Evolutionary conservation across 1,140 invertebrate species (phyloP), one percentile per base, ranked within the genome.

Genomic region (Macrotrachela quadricornifera): DNA sequence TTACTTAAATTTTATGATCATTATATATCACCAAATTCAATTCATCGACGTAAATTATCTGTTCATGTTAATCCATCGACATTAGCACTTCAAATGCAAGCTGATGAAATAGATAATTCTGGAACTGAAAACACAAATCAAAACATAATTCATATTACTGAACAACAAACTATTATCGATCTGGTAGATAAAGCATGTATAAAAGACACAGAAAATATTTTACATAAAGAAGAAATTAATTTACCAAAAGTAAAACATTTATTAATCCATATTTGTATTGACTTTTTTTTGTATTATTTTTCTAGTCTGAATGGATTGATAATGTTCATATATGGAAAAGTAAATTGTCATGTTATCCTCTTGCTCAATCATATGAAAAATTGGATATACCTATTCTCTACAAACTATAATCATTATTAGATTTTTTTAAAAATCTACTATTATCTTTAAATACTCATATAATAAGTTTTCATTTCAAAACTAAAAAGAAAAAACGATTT

Each of bases 1-100:
- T 65, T 95, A 3, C 61, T 85, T 39, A 68, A 80, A 1, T 92
- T 86, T 65, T 92, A 78, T 61, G 76, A 81, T 83, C 67, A 39
- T 15, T 49, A 49, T 51, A 54, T 56, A 14, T 47, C 15, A 13
- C 8, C 38, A 41, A 51, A 47, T 57, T 46, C 52, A 49, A 45
- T 30, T 30, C n/a, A 46, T 38, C 13, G 50, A 36, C 12, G 63
- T 14, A 54, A 58, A 56, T 58, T 85, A 12, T 74, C 79, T 0
- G 74, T 84, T 6, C 77, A 84, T 59, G 76, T 85, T 17, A 62
- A 83, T 21, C 83, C 82, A 0, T 78, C 69, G 2, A 2, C 21
- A 30, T 30, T 30, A 30, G 21, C 21, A 30, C 21, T 30, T 30
- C 21, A 4, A 30, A 30, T 30, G 21, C 2, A 4, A 30, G n/a